Conservation (phyloP, 1,140 invertebrate genomes). For the Homalodisca vitripennis region DNA sequence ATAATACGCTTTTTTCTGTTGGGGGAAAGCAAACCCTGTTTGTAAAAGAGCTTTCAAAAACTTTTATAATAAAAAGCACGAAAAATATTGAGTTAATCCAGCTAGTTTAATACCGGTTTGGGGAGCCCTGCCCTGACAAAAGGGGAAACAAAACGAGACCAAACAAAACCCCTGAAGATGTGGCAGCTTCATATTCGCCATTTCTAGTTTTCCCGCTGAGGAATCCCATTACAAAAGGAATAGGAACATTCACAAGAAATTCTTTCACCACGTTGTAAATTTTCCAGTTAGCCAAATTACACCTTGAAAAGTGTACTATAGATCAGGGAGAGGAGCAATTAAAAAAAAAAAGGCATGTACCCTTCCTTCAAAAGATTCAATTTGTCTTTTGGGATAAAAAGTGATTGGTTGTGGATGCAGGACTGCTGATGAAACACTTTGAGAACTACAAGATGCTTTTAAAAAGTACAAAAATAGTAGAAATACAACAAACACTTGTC, state of each 20-base stretch:
- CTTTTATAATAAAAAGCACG: background rate
- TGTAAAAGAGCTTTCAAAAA: background rate
- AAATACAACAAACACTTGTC: background rate
- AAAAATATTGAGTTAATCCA: conserved; percentile 20
- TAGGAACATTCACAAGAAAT: conserved; percentile 23
- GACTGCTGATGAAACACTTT: conserved; percentile 10
- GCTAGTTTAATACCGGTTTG: background rate
- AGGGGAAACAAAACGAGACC: conserved; percentile 22
- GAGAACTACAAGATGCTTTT: conserved; percentile 24
- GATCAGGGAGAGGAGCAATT: conserved; percentile 14
- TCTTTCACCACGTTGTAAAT: conserved; percentile 22
- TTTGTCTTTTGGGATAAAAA: conserved; percentile 41
- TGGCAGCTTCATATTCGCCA: background rate
- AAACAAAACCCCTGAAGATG: conserved; percentile 26
- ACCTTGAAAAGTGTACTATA: conserved; percentile 2
- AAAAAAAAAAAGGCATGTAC: conserved; percentile 14
- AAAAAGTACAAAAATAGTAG: background rate
- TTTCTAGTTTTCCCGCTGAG: conserved; percentile 7
- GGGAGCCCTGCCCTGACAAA: conserved; percentile 25
- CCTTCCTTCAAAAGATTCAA: conserved; percentile 36
- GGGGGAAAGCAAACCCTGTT: conserved; percentile 11
- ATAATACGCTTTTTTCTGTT: too few species aligned
- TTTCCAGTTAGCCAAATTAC: conserved; percentile 6
- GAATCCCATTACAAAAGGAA: conserved; percentile 26
- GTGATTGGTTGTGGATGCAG: conserved; percentile 31